phyloP scores from a whole-genome alignment of 35 echinoderm and acorn worm genomes.

The Heliocidaris erythrogramma region DNA sequence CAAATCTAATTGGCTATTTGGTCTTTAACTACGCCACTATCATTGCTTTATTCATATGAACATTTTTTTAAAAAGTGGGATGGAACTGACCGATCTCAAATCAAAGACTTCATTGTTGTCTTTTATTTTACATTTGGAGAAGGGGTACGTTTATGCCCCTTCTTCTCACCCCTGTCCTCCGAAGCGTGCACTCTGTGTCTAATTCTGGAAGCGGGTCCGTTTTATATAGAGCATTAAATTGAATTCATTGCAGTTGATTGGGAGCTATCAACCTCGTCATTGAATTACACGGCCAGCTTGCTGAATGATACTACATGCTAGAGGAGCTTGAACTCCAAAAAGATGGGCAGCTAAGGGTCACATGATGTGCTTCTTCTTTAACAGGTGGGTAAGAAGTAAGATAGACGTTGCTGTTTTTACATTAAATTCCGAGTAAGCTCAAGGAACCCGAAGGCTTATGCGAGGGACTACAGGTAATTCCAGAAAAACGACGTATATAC shows the following conservation, averaged over 20 bases:
- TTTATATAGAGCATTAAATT: conserved; percentile 13
- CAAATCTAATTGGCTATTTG: too few relatives aligned
- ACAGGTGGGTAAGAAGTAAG: not conserved
- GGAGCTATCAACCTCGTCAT: conserved; percentile 2
- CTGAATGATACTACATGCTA: conserved; percentile 10
- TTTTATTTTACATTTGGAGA: not conserved
- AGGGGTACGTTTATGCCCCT: not conserved
- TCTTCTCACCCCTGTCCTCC: not conserved
- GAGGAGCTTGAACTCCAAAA: not conserved
- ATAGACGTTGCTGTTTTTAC: too few relatives aligned
- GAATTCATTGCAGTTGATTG: conserved; percentile 2
- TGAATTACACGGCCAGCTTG: not conserved
- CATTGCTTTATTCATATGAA: too few relatives aligned
- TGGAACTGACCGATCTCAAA: too few relatives aligned
- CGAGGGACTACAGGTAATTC: too few relatives aligned
- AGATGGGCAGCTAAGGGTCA: not conserved
- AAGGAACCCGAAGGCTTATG: too few relatives aligned
- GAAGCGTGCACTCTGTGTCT: not conserved
- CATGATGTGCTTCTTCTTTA: not conserved
- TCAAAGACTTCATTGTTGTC: not conserved
- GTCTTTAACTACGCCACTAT: too few relatives aligned
- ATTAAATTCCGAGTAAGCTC: too few relatives aligned
- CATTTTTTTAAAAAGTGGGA: too few relatives aligned
- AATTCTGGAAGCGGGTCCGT: not conserved
- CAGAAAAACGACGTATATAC: too few relatives aligned